phyloP scores from a whole-genome alignment of 1,140 invertebrate genomes.

The Drosophila nasuta region DNA sequence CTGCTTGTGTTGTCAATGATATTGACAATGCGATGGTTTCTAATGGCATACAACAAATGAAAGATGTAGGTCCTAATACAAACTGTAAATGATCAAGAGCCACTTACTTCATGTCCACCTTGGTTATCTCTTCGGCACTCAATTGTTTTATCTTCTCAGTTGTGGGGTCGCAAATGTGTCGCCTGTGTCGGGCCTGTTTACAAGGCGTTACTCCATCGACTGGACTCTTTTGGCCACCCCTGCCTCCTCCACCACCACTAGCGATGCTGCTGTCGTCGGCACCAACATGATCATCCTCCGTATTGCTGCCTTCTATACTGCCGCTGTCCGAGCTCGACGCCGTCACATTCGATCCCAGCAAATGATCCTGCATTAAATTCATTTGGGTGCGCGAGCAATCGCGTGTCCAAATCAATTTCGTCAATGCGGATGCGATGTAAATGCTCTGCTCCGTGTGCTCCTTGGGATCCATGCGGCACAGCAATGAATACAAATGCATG shows the following conservation, averaged over 20 bases:
- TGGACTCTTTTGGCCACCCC: slow-evolving; percentile 70
- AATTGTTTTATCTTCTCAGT: slow-evolving; percentile 70
- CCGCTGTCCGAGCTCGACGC: slow-evolving; percentile 89
- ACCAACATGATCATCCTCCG: slow-evolving; percentile 89
- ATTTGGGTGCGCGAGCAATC: slow-evolving; percentile 86
- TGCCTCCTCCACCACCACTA: slow-evolving; percentile 59
- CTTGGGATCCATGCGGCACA: slow-evolving; percentile 93
- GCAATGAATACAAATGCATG: slow-evolving; percentile 93
- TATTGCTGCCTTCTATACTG: slow-evolving; percentile 92
- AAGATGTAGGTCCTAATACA: neutral
- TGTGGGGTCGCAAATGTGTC: slow-evolving; percentile 75
- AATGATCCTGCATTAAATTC: slow-evolving; percentile 85
- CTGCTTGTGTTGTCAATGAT: slow-evolving; percentile 84
- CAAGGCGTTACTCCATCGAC: slow-evolving; percentile 85
- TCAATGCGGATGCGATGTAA: slow-evolving; percentile 94
- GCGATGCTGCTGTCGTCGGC: slow-evolving; percentile 84
- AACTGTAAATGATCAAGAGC: neutral
- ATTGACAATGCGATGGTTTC: slow-evolving; percentile 81
- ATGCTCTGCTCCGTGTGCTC: slow-evolving; percentile 97
- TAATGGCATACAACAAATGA: slow-evolving; percentile 11
- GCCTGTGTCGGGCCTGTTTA: slow-evolving; percentile 85
- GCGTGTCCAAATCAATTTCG: slow-evolving; percentile 95
- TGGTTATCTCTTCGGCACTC: slow-evolving; percentile 68
- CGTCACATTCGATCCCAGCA: slow-evolving; percentile 86
- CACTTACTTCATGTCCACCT: slow-evolving; percentile 75